Conservation (phyloP, 2,888 invertebrate species). For the Sabatieria punctata region DNA sequence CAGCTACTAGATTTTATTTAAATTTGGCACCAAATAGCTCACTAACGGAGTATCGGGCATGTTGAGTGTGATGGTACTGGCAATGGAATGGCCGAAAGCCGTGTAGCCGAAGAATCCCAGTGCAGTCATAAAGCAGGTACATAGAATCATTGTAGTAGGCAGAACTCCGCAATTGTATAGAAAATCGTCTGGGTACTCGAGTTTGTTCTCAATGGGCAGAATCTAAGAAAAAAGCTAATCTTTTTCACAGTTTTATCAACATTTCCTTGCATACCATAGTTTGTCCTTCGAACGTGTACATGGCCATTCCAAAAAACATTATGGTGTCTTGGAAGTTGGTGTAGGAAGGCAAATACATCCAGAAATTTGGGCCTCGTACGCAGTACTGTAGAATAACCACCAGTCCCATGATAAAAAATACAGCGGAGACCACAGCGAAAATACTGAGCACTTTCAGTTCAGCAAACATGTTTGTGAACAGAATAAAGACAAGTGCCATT, state of each 20-base stretch:
- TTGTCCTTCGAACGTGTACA: slow-evolving; percentile 31
- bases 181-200: slow-evolving; percentile 26
- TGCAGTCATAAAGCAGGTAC: slow-evolving; percentile 22
- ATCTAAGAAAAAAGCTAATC: slow-evolving; percentile 15
- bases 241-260: background rate
- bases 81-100: slow-evolving; percentile 21
- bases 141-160: slow-evolving; percentile 29
- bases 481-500: slow-evolving; percentile 22
- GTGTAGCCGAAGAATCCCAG: slow-evolving; percentile 28
- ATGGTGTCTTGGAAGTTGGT: slow-evolving; percentile 26
- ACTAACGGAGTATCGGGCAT: slow-evolving; percentile 16
- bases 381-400: slow-evolving; percentile 26
- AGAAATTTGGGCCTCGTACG: slow-evolving; percentile 20
- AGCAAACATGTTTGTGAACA: slow-evolving; percentile 27
- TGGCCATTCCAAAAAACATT: slow-evolving; percentile 28
- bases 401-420: slow-evolving; percentile 28
- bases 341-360: slow-evolving; percentile 22
- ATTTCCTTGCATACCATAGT: slow-evolving; percentile 20
- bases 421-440: slow-evolving; percentile 27
- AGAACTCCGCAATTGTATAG: slow-evolving; percentile 26
- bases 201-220: slow-evolving; percentile 29
- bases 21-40: background rate
- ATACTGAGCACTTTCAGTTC: slow-evolving; percentile 19
- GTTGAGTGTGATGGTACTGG: slow-evolving; percentile 27
- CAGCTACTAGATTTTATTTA: background rate